These are phyloP conservation scores for Microtus ochrogaster DNA, from an alignment of 2,113 vertebrate genomes.

Conservation along the genomic window DNA sequence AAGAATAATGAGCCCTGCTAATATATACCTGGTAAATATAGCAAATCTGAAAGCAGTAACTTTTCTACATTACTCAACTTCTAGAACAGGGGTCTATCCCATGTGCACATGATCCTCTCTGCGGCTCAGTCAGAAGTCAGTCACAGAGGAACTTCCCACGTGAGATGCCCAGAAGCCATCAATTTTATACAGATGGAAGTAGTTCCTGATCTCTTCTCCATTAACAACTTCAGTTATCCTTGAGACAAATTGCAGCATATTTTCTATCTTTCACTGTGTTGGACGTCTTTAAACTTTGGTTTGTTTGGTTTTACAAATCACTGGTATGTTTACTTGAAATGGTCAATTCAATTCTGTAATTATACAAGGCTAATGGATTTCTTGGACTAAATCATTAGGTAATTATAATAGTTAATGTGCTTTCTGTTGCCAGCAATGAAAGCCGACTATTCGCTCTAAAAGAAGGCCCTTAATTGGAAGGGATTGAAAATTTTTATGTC, in stretches of 20 bases:
- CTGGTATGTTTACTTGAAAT: slow-evolving; percentile 65
- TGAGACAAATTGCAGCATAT: neutral
- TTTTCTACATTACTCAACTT: neutral
- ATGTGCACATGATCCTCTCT: rapidly evolving
- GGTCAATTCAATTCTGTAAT: slow-evolving; percentile 51
- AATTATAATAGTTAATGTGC: slow-evolving; percentile 59
- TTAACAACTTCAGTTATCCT: slow-evolving; percentile 7
- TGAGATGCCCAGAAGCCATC: neutral
- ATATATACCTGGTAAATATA: neutral
- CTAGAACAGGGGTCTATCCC: neutral
- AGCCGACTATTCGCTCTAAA: slow-evolving; percentile 10
- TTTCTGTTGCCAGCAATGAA: slow-evolving; percentile 29
- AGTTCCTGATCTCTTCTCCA: neutral
- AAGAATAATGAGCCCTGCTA: neutral
- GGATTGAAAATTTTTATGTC: neutral
- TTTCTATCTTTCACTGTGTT: neutral
- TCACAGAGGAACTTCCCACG: neutral
- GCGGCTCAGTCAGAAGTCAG: neutral
- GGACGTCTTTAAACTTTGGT: slow-evolving; percentile 8
- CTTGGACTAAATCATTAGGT: slow-evolving; percentile 60
- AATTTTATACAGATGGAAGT: neutral
- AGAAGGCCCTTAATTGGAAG: neutral
- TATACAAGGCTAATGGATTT: slow-evolving; percentile 72
- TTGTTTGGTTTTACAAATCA: slow-evolving; percentile 66
- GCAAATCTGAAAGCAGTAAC: neutral